phyloP scores from a whole-genome alignment of 2,113 vertebrate genomes.

The Ceyx cyanopectus region DNA sequence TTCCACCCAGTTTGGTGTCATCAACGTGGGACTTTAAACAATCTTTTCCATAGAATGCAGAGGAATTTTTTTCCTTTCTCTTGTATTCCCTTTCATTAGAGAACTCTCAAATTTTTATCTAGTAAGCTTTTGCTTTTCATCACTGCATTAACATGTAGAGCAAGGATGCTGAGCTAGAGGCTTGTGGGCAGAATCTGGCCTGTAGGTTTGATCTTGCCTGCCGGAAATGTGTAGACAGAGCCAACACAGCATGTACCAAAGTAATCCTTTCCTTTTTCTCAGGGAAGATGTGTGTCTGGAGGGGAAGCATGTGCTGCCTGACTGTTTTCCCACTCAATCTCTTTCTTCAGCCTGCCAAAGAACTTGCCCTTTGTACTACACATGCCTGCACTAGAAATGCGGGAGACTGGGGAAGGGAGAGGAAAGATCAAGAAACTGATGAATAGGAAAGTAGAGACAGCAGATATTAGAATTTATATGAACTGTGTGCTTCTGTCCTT shows the following conservation, averaged over 20 bases:
- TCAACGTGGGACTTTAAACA: background rate
- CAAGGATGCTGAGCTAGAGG: background rate
- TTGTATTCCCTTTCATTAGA: background rate
- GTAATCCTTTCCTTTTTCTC: background rate
- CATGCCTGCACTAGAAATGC: background rate
- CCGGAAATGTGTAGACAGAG: background rate
- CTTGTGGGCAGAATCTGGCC: background rate
- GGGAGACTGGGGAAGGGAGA: background rate
- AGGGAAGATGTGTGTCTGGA: background rate
- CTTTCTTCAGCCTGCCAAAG: background rate
- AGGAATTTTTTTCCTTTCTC: background rate
- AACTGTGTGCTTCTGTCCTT: background rate
- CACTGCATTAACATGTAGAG: background rate
- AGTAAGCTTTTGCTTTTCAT: background rate
- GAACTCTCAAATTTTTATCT: background rate
- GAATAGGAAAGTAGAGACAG: background rate
- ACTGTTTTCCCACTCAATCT: background rate
- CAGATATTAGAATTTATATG: background rate
- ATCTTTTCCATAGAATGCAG: background rate
- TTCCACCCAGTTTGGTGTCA: no score
- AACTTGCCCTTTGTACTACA: background rate
- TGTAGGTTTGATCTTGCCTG: background rate
- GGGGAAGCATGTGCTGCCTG: background rate
- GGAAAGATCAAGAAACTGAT: background rate
- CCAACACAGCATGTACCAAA: background rate